Conservation (phyloP, 2,113 vertebrate species). For the Pomatorhinus ruficollis region DNA sequence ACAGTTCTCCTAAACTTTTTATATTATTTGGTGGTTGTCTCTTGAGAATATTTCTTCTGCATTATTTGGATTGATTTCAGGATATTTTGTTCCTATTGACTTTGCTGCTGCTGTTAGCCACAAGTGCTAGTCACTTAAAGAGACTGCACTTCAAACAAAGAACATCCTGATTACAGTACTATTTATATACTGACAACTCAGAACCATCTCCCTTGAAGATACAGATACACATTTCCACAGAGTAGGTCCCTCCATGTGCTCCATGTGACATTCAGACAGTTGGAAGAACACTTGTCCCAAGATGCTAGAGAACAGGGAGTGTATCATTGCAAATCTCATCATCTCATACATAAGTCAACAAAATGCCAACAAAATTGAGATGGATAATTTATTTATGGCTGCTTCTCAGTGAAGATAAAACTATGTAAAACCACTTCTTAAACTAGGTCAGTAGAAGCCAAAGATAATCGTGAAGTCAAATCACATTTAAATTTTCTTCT, state of each 20-base stretch:
- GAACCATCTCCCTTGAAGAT: not conserved
- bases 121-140: not conserved
- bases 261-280: not conserved
- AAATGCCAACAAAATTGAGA: slow-evolving; percentile 41
- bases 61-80: not conserved
- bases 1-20: not conserved
- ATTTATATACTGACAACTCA: not conserved
- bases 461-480: slow-evolving; percentile 26
- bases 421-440: not conserved
- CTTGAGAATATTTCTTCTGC: not conserved
- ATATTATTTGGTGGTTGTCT: not conserved
- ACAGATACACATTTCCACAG: not conserved
- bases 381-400: slow-evolving; percentile 41
- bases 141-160: not conserved
- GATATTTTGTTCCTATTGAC: not conserved
- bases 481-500: not conserved
- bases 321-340: not conserved
- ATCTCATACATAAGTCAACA: slow-evolving; percentile 24
- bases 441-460: slow-evolving; percentile 19
- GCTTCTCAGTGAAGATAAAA: slow-evolving; percentile 11
- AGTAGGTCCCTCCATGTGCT: not conserved
- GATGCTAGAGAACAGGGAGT: not conserved
- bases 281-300: not conserved
- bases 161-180: not conserved
- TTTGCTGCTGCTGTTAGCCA: not conserved